Evolutionary conservation across 2,888 invertebrate genomes (phyloP), one percentile per base, ranked within the genome.

Genomic region (Lobophora halterata): DNA sequence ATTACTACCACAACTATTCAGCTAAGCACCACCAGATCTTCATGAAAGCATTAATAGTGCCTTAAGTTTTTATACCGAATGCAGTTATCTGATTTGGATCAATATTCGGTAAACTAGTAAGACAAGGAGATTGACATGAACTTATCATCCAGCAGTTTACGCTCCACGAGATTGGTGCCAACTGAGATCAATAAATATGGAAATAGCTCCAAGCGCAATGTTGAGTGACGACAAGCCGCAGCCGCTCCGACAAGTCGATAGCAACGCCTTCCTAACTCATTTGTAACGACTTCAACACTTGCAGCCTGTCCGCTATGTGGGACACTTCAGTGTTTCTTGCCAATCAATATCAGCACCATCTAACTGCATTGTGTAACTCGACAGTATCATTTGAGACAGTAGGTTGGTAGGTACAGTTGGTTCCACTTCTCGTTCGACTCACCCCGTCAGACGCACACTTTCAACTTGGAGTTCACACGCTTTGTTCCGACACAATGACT

Each of bases 401-500:
- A 43, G 53, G 47, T 51, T n/a, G n/a, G n/a, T n/a, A n/a, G n/a
- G n/a, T n/a, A n/a, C n/a, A 57, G 36, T 49, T 44, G 49, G 53
- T 53, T 55, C 45, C 46, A 33, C n/a, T n/a, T n/a, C n/a, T n/a
- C 33, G 48, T 57, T 55, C 54, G 36, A 46, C 46, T 56, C 48
- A 59, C 54, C 58, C 56, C 52, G 69, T 74, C 73, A 73, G 71
- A 75, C 71, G 74, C 76, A 80, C 75, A 78, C 86, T 86, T 86
- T 86, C 86, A 79, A 82, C 71, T 74, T 55, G 50, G 50, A 39
- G 66, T 80, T 86, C 86, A 75, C 86, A 86, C 79, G 85, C 79
- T 79, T 80, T 81, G 82, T 79, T 77, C 71, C 58, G 65, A 74
- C 61, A 83, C 85, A 86, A 85, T 83, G 76, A 78, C 74, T 75